phyloP scores from a whole-genome alignment of 2,113 vertebrate genomes.

The Caloenas nicobarica region DNA sequence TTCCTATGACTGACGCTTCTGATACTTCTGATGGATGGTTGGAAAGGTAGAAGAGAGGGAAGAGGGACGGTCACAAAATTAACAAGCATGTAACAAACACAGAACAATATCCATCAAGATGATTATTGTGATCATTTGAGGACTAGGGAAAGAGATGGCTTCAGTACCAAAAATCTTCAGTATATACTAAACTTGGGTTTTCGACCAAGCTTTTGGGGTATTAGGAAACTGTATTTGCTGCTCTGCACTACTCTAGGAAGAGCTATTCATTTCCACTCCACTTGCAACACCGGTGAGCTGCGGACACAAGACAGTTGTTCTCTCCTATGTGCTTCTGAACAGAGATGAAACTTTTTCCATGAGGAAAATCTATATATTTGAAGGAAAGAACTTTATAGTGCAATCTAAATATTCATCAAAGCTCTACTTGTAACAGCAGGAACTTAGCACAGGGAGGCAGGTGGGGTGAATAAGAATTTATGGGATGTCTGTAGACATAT shows the following conservation, averaged over 20 bases:
- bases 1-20: neutral
- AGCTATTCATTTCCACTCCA: neutral
- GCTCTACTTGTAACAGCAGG: constrained; percentile 36
- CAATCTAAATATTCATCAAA: constrained; percentile 59
- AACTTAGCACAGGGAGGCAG: constrained; percentile 44
- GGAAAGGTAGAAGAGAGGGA: neutral
- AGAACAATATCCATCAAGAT: neutral
- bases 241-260: neutral
- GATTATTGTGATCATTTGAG: neutral
- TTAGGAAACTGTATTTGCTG: neutral
- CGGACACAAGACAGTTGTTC: neutral
- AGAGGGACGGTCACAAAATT: neutral
- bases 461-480: constrained; percentile 55
- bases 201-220: neutral
- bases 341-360: constrained; percentile 19
- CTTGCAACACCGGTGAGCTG: neutral
- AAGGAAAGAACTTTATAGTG: constrained; percentile 40
- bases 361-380: constrained; percentile 27
- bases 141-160: neutral
- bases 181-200: neutral
- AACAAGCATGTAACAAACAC: neutral
- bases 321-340: neutral
- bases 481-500: constrained; percentile 54
- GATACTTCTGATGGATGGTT: neutral
- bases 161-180: neutral